These are phyloP conservation scores for Pecten maximus DNA, from an alignment of 2,888 invertebrate genomes.

Conservation along the genomic window DNA sequence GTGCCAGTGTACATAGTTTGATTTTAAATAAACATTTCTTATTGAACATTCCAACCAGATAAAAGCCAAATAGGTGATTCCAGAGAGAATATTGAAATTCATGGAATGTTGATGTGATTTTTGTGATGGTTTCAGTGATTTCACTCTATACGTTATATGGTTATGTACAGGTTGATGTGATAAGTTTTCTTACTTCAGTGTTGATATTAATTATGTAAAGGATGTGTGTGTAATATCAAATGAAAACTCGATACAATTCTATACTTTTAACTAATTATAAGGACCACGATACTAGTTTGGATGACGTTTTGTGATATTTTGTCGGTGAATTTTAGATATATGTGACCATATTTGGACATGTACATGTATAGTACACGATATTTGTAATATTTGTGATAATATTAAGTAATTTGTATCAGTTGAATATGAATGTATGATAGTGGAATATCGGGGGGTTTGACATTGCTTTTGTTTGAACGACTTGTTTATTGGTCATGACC, in stretches of 20 bases:
- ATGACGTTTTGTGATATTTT: slow-evolving; percentile 5
- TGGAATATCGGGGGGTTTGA: neutral
- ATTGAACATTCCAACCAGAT: neutral
- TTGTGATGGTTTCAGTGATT: neutral
- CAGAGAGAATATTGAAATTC: neutral
- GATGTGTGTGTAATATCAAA: neutral
- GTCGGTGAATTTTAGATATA: neutral
- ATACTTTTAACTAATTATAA: neutral
- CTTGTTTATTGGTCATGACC: neutral
- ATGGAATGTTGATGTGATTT: neutral
- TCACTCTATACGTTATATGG: neutral
- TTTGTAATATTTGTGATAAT: neutral
- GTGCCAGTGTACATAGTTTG: neutral
- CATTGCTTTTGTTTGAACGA: neutral
- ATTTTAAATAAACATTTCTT: neutral
- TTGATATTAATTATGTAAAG: neutral
- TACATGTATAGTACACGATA: neutral
- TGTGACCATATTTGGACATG: neutral
- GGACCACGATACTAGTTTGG: neutral
- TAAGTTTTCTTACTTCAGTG: neutral
- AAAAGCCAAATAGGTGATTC: neutral
- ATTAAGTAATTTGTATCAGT: neutral
- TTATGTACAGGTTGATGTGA: neutral
- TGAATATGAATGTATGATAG: neutral
- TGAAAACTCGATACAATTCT: neutral